Base-by-base conservation (phyloP, 2,888 invertebrate genomes). In the Protophormia terraenovae region DNA sequence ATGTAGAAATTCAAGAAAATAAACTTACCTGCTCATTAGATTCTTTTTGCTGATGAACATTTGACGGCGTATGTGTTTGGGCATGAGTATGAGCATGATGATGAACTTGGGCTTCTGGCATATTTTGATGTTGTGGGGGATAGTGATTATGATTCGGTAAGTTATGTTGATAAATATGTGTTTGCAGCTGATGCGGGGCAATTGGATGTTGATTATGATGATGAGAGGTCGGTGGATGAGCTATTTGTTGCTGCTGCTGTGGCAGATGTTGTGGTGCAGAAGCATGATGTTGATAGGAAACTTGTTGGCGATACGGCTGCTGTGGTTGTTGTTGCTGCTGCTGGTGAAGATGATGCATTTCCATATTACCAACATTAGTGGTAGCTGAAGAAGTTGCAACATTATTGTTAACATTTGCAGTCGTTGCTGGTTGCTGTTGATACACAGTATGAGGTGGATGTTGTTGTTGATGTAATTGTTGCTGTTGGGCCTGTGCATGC, bases 401-500 rank as follows among this genome's bases (percentile, higher is more conserved):
- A 16, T 19, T 58, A 35, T 47, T 14, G 77, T 8, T 41, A 55
- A 67, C 27, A 75, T 62, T n/a, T 22, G 67, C 8, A 29, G 60
- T 19, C n/a, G 77, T 12, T 29, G 78, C 8, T n/a, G 69, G 58
- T 50, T 83, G 83, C 32, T 86, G 58, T 50, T 83, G 83, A 41
- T 86, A 86, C 22, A 32, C 16, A 2, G 62, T 47, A 29, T 86
- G 86, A 32, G 87, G 88, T 1, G 86, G 79, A 29, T 87, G 87
- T 19, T 86, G 84, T 19, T 84, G 87, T 3, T 88, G 88, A 6
- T 88, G 88, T 1, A 88, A 89, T 69, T 89, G 89, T 22, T 88
- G 89, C 29, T 82, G 89, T 10, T 88, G 88, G 95, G 94, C 86
- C 97, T 94, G 67, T 55, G 88, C 78, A 62, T 83, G 67, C 60